phyloP scores from a whole-genome alignment of 2,888 invertebrate genomes.

The Polydrusus pterygomalis region DNA sequence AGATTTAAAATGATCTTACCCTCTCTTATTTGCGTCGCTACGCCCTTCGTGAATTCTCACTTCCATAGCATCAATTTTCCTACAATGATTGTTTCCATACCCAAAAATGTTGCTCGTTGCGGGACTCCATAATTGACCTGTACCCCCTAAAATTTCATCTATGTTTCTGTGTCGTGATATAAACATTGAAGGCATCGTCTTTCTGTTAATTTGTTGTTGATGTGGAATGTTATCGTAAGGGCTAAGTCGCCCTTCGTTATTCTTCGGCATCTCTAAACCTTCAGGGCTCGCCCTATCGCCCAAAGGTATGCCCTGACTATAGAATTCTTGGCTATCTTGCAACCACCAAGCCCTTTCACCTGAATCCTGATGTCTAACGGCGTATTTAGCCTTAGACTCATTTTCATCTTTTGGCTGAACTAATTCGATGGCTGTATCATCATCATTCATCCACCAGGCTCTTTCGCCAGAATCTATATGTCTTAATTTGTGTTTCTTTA shows the following conservation, averaged over 20 bases:
- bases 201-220: slow-evolving; percentile 57
- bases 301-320: slow-evolving; percentile 72
- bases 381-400: slow-evolving; percentile 60
- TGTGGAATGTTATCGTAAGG: slow-evolving; percentile 82
- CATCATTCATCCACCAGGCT: slow-evolving; percentile 80
- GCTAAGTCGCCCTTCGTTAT: slow-evolving; percentile 73
- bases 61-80: slow-evolving; percentile 85
- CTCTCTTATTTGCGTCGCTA: slow-evolving; percentile 4
- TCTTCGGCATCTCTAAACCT: slow-evolving; percentile 77
- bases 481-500: slow-evolving; percentile 75
- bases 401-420: slow-evolving; percentile 51
- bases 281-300: slow-evolving; percentile 89
- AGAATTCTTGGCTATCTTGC: slow-evolving; percentile 75
- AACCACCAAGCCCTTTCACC: slow-evolving; percentile 75
- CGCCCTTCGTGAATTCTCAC: slow-evolving; percentile 84
- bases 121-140: slow-evolving; percentile 77
- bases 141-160: slow-evolving; percentile 88
- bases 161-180: slow-evolving; percentile 91
- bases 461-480: slow-evolving; percentile 82
- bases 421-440: slow-evolving; percentile 59
- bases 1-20: slow-evolving; percentile 25
- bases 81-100: slow-evolving; percentile 72
- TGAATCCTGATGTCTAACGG: slow-evolving; percentile 73
- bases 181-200: slow-evolving; percentile 76
- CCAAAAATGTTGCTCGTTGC: slow-evolving; percentile 76